Conservation (phyloP, 1,140 invertebrate genomes). For the Halyomorpha halys region DNA sequence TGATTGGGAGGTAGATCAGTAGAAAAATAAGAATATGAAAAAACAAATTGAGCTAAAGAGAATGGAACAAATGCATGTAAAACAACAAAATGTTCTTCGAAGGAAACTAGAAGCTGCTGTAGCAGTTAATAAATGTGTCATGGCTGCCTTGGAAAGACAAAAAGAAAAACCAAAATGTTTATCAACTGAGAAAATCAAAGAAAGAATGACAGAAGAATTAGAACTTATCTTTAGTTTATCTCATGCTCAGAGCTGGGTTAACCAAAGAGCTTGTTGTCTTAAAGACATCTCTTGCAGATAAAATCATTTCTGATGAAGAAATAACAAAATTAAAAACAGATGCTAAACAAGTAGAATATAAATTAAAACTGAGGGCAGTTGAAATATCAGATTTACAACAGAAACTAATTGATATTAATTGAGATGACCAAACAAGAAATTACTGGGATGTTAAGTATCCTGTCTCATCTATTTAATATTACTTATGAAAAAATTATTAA, state of each 20-base stretch:
- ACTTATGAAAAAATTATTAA: slow-evolving; percentile 36
- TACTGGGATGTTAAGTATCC: slow-evolving; percentile 47
- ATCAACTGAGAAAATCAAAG: slow-evolving; percentile 40
- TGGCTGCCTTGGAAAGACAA: slow-evolving; percentile 43
- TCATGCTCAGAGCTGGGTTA: slow-evolving; percentile 53
- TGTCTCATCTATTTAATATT: slow-evolving; percentile 48
- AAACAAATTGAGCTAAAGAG: slow-evolving; percentile 64
- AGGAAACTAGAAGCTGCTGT: slow-evolving; percentile 76
- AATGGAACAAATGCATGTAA: slow-evolving; percentile 62
- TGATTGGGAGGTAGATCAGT: slow-evolving; percentile 64
- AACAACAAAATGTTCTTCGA: slow-evolving; percentile 73
- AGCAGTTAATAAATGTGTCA: slow-evolving; percentile 65
- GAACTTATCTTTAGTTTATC: slow-evolving; percentile 60
- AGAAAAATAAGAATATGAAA: slow-evolving; percentile 70
- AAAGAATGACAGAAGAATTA: slow-evolving; percentile 58
- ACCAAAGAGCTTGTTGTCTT: slow-evolving; percentile 38
- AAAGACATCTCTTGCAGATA: slow-evolving; percentile 31
- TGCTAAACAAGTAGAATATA: slow-evolving; percentile 48
- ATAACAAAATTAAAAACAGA: slow-evolving; percentile 36
- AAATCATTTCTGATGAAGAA: slow-evolving; percentile 27
- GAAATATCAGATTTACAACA: slow-evolving; percentile 78
- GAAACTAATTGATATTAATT: slow-evolving; percentile 64
- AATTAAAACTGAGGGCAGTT: slow-evolving; percentile 57
- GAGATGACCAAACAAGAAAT: slow-evolving; percentile 49
- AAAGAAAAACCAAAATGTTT: slow-evolving; percentile 36